Evolutionary conservation across 2,888 invertebrate genomes (phyloP).

Genomic region (Phalera bucephala): DNA sequence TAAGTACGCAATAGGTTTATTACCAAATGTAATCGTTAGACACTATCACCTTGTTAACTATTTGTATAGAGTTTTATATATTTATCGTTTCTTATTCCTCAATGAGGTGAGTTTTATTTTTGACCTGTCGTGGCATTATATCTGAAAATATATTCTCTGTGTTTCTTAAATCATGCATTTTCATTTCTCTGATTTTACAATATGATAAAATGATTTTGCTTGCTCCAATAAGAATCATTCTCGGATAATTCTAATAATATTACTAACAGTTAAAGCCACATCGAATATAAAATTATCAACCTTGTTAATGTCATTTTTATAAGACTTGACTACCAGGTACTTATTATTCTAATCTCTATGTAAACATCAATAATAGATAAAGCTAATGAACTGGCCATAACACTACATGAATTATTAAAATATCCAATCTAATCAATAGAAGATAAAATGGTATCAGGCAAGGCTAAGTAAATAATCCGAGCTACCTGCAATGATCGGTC

Average conservation of each 20-base stretch:
- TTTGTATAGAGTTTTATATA: conserved; percentile 79
- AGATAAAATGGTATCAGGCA: conserved; percentile 26
- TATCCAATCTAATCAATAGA: conserved; percentile 29
- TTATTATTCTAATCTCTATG: no score
- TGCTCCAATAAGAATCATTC: no score
- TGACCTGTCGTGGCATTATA: conserved; percentile 79
- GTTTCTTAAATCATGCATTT: conserved; percentile 69
- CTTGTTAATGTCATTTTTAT: no score
- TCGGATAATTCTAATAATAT: no score
- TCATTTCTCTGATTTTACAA: no score
- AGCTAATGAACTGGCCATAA: conserved; percentile 19
- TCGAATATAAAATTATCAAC: no score
- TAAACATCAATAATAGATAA: conserved; percentile 24
- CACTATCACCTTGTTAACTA: conserved; percentile 76
- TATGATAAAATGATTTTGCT: no score
- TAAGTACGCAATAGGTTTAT: conserved; percentile 25
- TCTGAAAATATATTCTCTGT: conserved; percentile 81
- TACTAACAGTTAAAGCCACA: no score
- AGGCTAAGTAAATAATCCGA: conserved; percentile 15
- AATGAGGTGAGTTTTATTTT: conserved; percentile 73
- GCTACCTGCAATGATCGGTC: conserved; percentile 17
- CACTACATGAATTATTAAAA: conserved; percentile 20
- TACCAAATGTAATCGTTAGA: conserved; percentile 43
- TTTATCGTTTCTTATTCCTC: conserved; percentile 74
- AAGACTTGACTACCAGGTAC: no score